Base-by-base conservation (phyloP, 2,113 vertebrate species). In the Pleuronectes platessa region DNA sequence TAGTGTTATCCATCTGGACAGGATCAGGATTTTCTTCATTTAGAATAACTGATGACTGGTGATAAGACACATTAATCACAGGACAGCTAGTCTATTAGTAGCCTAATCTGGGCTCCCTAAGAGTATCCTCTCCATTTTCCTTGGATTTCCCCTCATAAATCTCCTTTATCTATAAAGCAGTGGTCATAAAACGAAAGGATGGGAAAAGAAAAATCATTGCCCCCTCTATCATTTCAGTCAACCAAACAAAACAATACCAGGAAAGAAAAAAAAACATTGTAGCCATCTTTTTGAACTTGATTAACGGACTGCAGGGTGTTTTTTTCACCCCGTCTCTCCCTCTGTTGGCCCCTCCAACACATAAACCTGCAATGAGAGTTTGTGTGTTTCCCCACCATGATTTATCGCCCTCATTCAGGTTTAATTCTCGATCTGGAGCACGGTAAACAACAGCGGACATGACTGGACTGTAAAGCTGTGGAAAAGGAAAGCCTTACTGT, bases 351-450 rank as follows among this genome's bases (percentile, higher is more conserved):
- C 91, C 83, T 71, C 76, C 70, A 76, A 87, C 90, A 89, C 89
- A 91, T 92, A 90, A 90, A 92, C 89, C 89, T 86, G 83, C 79
- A 84, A 81, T 72, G 81, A 84, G 88, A 86, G 80, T 88, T 84
- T 78, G 86, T 90, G 91, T 91, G 92, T 91, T 91, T 84, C 84
- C 80, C 77, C 67, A 77, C 74, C 71, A 79, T 92, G 93, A 93
- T 94, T 92, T 93, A 94, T 94, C 79, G 82, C 90, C 90, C 90
- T 93, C 93, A 94, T 93, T 93, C 93, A 93, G 90, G 86, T 93
- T 93, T 94, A 93, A 93, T 93, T 94, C 93, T 92, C 83, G 89
- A 94, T 92, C 88, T 88, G 89, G 81, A 92, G 90, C 86, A 87
- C 84, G 64, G 92, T 92, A 93, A 93, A 94, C 90, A 93, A 92